Evolutionary conservation across 2,888 invertebrate genomes (phyloP).

Genomic region (Pyralis farinalis): DNA sequence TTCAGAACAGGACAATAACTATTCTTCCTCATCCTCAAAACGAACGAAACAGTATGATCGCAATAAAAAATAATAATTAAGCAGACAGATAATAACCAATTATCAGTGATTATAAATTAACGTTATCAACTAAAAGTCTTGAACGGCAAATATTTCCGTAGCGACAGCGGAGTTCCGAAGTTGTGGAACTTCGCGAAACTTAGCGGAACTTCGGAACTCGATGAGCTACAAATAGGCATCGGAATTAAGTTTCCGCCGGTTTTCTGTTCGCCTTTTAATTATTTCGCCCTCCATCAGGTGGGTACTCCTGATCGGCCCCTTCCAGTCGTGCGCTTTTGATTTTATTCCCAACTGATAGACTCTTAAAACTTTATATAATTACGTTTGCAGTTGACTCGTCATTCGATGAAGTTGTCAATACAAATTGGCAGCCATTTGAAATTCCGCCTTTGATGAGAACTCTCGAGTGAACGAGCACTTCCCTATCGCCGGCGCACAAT

Average conservation of each 20-base stretch:
- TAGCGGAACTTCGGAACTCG: conserved; percentile 50
- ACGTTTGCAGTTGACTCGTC: conserved; percentile 26
- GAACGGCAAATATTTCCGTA: conserved; percentile 58
- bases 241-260: conserved; percentile 70
- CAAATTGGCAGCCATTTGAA: neutral
- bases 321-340: conserved; percentile 36
- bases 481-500: no score
- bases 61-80: no score
- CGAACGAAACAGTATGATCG: no score
- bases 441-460: neutral
- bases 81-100: conserved; percentile 45
- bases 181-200: conserved; percentile 28
- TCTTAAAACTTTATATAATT: conserved; percentile 43
- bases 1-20: no score
- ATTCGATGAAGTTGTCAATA: conserved; percentile 6
- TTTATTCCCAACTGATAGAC: conserved; percentile 42
- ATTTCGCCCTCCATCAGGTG: conserved; percentile 66
- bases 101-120: conserved; percentile 72
- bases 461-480: no score
- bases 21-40: no score
- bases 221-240: conserved; percentile 77
- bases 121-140: conserved; percentile 56
- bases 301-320: conserved; percentile 42
- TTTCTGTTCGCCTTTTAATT: conserved; percentile 77
- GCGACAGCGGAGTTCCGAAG: conserved; percentile 36